phyloP scores from a whole-genome alignment of 2,888 invertebrate genomes.

The Himalopsyche tibetana region DNA sequence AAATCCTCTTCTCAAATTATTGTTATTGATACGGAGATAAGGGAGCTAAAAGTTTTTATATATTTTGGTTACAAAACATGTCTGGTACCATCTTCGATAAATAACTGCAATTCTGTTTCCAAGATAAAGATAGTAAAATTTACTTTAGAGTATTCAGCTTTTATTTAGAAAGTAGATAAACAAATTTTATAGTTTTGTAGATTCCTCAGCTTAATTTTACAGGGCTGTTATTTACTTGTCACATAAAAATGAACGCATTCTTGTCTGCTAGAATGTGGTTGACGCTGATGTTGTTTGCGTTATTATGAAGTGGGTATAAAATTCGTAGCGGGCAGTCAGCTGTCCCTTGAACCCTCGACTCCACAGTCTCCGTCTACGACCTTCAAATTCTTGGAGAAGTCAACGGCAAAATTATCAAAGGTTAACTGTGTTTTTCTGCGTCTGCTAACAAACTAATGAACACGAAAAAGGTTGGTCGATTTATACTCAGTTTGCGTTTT shows the following conservation, averaged over 20 bases:
- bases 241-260: neutral
- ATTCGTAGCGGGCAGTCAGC: neutral
- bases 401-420: neutral
- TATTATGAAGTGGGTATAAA: neutral
- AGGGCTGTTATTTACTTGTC: neutral
- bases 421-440: neutral
- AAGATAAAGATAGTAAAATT: no score
- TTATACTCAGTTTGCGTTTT: neutral
- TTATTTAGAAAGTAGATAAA: no score
- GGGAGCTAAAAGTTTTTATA: no score
- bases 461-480: neutral
- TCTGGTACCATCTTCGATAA: no score
- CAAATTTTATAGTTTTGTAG: neutral
- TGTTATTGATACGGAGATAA: no score
- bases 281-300: neutral
- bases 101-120: no score
- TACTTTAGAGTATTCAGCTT: no score
- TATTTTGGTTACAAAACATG: no score
- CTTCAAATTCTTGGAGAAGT: neutral
- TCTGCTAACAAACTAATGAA: slow-evolving; percentile 2
- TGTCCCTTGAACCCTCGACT: neutral
- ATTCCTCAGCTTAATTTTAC: neutral
- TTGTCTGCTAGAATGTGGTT: neutral
- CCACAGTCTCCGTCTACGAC: neutral
- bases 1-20: no score